phyloP scores from a whole-genome alignment of 2,797 vertebrate species.

The Microctenopoma steveboyesi region DNA sequence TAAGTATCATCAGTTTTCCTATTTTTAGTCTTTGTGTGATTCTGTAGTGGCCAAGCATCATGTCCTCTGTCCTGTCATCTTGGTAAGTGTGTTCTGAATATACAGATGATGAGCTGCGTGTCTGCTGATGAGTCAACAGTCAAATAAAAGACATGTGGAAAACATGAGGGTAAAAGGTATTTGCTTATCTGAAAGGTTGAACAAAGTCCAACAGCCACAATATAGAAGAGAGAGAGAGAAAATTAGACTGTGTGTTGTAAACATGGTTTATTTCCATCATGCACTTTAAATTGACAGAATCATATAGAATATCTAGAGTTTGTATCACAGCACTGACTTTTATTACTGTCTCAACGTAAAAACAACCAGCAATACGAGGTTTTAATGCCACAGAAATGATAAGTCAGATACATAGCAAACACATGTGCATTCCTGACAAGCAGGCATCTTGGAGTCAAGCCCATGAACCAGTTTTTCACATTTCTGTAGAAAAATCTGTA shows the following conservation, averaged over 20 bases:
- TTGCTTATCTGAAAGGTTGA: slow-evolving; percentile 25
- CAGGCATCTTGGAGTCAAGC: background rate
- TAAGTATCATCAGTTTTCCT: too few species aligned
- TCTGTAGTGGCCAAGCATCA: too few species aligned
- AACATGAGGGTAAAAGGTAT: slow-evolving; percentile 2
- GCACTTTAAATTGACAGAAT: too few species aligned
- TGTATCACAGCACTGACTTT: background rate
- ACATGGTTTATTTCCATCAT: too few species aligned
- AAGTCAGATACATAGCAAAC: background rate
- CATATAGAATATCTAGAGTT: too few species aligned
- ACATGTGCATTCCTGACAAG: background rate
- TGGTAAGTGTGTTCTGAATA: too few species aligned
- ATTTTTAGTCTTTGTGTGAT: too few species aligned
- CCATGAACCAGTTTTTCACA: background rate
- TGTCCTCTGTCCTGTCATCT: too few species aligned
- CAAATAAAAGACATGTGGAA: background rate
- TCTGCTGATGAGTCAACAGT: too few species aligned
- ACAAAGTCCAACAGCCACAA: slow-evolving; percentile 29
- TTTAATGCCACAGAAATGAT: slow-evolving; percentile 14
- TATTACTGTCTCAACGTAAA: background rate
- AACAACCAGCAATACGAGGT: slow-evolving; percentile 12
- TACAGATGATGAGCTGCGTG: too few species aligned
- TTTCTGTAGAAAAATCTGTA: background rate
- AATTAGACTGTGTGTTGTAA: too few species aligned
- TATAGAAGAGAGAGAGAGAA: background rate